Evolutionary conservation across 2,113 vertebrate species (phyloP).

Genomic region (Periophthalmus modestus): DNA sequence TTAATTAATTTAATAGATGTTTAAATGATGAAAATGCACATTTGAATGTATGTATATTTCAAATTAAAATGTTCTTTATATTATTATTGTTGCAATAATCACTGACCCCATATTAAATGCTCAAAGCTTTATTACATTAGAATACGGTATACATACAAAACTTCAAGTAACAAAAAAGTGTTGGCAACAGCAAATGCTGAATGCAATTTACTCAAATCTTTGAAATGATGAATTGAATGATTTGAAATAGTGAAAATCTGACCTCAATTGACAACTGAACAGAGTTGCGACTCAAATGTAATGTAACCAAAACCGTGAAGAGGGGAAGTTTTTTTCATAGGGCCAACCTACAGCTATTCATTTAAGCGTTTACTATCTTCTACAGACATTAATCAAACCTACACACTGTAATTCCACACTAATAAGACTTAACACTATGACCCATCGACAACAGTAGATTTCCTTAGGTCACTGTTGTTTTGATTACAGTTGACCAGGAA

Average conservation of each 20-base stretch:
- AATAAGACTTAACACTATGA: not conserved
- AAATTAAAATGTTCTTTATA: conserved; percentile 3
- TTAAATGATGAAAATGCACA: not conserved
- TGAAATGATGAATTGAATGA: not conserved
- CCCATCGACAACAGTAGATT: not conserved
- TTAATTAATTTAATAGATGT: not conserved
- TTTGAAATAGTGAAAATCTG: not conserved
- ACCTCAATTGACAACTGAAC: not conserved
- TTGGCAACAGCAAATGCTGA: conserved; percentile 48
- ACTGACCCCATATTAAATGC: conserved; percentile 62
- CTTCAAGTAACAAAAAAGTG: conserved; percentile 70
- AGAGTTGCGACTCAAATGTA: not conserved
- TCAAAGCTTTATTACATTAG: conserved; percentile 75
- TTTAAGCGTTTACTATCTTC: conserved; percentile 49
- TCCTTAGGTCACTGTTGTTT: not conserved
- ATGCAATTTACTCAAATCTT: conserved; percentile 33
- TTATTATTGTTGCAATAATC: conserved; percentile 12
- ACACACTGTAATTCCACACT: conserved; percentile 29
- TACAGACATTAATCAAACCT: conserved; percentile 61
- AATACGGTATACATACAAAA: conserved; percentile 71
- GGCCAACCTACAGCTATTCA: conserved; percentile 58
- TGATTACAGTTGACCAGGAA: not conserved
- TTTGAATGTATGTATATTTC: not conserved
- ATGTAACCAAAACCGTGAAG: conserved; percentile 15
- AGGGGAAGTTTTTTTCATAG: conserved; percentile 10